Evolutionary conservation across 2,888 invertebrate genomes (phyloP).

Genomic region (Acheta domesticus): DNA sequence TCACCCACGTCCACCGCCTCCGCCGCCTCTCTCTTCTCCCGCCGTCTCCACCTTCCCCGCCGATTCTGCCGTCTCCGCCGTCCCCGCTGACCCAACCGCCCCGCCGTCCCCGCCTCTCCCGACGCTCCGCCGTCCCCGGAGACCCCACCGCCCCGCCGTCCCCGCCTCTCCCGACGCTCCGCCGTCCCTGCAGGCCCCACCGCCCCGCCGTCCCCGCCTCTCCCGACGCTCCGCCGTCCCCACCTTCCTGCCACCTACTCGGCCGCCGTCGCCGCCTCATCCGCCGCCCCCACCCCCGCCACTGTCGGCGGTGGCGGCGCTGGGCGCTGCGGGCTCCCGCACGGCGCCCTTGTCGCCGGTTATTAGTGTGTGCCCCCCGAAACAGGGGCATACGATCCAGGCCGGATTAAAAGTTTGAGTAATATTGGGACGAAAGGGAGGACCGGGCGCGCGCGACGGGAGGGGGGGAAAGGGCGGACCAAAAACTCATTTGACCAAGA

Average conservation of each 20-base stretch:
- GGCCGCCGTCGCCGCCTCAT: not conserved
- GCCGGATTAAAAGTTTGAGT: constrained; percentile 31
- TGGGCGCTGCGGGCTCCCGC: not conserved
- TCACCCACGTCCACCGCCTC: not conserved
- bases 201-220: not conserved
- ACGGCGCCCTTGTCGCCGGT: constrained; percentile 6
- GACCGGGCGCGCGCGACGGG: not conserved
- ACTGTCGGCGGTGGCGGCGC: not conserved
- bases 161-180: not conserved
- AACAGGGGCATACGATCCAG: constrained; percentile 18
- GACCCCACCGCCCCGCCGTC: not conserved
- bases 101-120: not conserved
- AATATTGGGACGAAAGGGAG: constrained; percentile 29
- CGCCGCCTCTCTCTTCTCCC: not conserved
- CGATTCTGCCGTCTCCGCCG: not conserved
- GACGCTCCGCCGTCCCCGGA: not conserved
- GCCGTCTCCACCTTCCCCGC: not conserved
- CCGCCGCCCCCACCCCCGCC: not conserved
- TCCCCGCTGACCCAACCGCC: accelerated
- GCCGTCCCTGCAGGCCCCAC: too few species aligned
- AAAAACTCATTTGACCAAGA: constrained; percentile 35
- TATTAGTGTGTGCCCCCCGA: constrained; percentile 18
- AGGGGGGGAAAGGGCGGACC: constrained; percentile 21
- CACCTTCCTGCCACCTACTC: not conserved
- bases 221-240: not conserved